Evolutionary conservation across 2,113 vertebrate species (phyloP).

Genomic region (Tychaedon coryphoeus): DNA sequence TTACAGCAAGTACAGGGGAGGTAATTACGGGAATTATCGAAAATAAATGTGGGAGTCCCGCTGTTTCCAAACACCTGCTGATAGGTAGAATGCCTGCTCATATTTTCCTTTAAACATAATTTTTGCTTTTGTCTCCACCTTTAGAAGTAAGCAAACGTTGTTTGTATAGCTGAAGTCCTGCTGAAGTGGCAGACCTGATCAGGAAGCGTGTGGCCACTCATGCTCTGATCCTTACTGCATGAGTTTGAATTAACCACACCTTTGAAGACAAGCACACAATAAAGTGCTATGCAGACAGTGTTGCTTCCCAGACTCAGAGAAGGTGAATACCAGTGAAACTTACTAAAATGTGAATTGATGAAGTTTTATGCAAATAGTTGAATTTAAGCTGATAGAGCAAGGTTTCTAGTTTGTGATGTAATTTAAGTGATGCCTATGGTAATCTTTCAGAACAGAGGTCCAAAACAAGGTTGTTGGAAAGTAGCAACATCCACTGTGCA

Average conservation of each 20-base stretch:
- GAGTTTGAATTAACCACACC: background rate
- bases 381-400: background rate
- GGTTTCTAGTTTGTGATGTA: background rate
- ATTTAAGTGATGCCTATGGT: background rate
- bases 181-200: background rate
- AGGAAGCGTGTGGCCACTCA: background rate
- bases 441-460: background rate
- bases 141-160: background rate
- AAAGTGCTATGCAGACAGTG: background rate
- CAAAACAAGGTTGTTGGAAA: background rate
- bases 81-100: background rate
- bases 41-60: background rate
- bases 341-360: background rate
- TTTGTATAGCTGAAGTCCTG: background rate
- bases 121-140: background rate
- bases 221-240: rapidly evolving
- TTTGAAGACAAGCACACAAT: background rate
- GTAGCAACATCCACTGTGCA: background rate
- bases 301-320: background rate
- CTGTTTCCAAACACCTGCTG: conserved; percentile 34
- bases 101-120: background rate
- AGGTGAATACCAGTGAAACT: background rate
- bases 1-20: background rate
- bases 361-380: background rate
- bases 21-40: conserved; percentile 39